Conservation (phyloP, 2,888 invertebrate genomes). For the Sceliomorpha sp. region DNA sequence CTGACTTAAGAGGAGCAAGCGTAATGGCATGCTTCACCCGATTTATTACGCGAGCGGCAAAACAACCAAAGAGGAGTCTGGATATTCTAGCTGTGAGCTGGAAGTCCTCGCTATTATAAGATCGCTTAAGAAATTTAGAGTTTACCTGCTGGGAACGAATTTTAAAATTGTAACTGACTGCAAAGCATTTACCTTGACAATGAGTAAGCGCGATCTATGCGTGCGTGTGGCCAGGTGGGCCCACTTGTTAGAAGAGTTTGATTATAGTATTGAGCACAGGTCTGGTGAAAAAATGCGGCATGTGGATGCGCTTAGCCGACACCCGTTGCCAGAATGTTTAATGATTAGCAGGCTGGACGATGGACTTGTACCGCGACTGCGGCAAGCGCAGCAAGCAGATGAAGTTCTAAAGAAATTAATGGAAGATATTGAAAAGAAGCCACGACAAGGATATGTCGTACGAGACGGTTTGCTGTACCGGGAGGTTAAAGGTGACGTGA, state of each 20-base stretch:
- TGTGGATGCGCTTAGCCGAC: slow-evolving; percentile 19
- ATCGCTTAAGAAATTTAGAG: slow-evolving; percentile 52
- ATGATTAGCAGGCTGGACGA: background rate
- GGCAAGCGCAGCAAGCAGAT: slow-evolving; percentile 1
- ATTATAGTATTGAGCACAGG: slow-evolving; percentile 18
- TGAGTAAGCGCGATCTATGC: slow-evolving; percentile 22
- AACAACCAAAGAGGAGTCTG: slow-evolving; percentile 30
- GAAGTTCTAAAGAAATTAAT: too few relatives aligned
- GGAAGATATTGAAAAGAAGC: too few relatives aligned
- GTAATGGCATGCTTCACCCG: slow-evolving; percentile 26
- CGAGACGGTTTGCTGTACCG: too few relatives aligned
- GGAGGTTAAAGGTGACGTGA: too few relatives aligned
- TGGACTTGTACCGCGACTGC: too few relatives aligned
- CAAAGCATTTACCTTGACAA: slow-evolving; percentile 17
- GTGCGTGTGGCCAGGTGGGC: slow-evolving; percentile 34
- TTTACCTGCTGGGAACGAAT: slow-evolving; percentile 57
- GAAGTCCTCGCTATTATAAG: slow-evolving; percentile 28
- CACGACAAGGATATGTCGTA: too few relatives aligned
- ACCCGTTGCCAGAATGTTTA: slow-evolving; percentile 7
- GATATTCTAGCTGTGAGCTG: slow-evolving; percentile 24
- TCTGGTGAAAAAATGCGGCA: slow-evolving; percentile 17
- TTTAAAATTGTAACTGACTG: slow-evolving; percentile 33
- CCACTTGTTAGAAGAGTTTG: slow-evolving; percentile 16
- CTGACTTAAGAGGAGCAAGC: slow-evolving; percentile 12
- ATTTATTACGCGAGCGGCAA: slow-evolving; percentile 42